Evolutionary conservation across 2,113 vertebrate genomes (phyloP).

Genomic region (Hepsetus odoe): DNA sequence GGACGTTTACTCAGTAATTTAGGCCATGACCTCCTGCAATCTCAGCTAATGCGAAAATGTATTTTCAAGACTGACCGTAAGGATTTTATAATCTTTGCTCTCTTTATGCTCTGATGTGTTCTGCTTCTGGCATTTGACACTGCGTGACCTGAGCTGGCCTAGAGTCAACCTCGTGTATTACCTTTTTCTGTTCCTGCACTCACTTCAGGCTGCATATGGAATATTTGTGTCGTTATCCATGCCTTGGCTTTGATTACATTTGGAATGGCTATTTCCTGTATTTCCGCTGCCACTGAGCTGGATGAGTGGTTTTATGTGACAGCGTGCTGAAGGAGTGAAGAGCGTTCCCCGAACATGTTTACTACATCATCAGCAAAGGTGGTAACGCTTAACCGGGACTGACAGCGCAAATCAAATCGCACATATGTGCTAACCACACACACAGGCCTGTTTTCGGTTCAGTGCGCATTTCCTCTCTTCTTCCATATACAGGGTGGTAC

Average conservation of each 20-base stretch:
- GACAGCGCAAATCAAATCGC: background rate
- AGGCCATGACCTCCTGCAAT: background rate
- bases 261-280: conserved; percentile 22
- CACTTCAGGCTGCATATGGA: background rate
- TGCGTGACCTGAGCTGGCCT: background rate
- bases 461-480: conserved; percentile 2
- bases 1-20: background rate
- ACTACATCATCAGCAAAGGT: conserved; percentile 34
- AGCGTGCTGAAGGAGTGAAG: conserved; percentile 4
- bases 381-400: conserved; percentile 56
- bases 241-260: conserved; percentile 42
- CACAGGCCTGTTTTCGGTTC: background rate
- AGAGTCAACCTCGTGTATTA: background rate
- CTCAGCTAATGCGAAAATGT: background rate
- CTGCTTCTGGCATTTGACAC: conserved; percentile 1
- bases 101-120: conserved; percentile 23
- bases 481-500: background rate
- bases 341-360: conserved; percentile 30
- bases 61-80: background rate
- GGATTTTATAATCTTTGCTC: conserved; percentile 1
- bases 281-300: conserved; percentile 23
- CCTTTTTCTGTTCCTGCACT: background rate
- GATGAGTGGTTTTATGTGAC: conserved; percentile 25
- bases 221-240: conserved; percentile 1
- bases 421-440: background rate